A percentile compares a stretch with the other conserved stretches of the same genome.
Conservation (phyloP, 2,113 vertebrate genomes). For the Chlamydotis undulata region DNA sequence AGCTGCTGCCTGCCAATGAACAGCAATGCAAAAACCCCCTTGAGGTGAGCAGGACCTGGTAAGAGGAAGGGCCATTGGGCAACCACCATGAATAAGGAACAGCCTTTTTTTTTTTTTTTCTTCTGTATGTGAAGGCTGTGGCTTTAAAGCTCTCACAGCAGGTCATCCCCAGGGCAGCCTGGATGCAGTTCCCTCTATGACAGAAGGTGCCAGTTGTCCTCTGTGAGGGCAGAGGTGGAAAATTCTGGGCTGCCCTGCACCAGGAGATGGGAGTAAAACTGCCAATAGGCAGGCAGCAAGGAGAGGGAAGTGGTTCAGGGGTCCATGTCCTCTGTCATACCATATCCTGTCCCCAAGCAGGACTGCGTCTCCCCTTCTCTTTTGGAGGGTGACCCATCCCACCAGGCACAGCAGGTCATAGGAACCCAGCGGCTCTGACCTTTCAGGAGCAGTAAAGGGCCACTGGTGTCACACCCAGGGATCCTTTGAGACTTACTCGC, state of each 20-base stretch:
- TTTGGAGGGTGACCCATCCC: background rate
- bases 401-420: background rate
- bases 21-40: background rate
- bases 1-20: background rate
- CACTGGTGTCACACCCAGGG: background rate
- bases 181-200: background rate
- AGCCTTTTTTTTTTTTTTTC: background rate
- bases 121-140: background rate
- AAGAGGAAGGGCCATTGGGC: background rate
- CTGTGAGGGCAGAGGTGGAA: background rate
- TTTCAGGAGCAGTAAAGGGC: background rate
- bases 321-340: accelerated
- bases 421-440: background rate
- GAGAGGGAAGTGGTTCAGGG: background rate
- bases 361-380: background rate
- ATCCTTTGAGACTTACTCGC: slow-evolving; percentile 45
- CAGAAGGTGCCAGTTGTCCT: background rate
- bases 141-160: background rate
- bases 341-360: background rate
- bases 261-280: background rate
- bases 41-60: background rate
- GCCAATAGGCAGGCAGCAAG: background rate
- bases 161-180: background rate
- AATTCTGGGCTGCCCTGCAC: background rate
- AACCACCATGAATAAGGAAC: background rate